phyloP scores from a whole-genome alignment of 1,140 invertebrate species.

The Thaumatotibia leucotreta region DNA sequence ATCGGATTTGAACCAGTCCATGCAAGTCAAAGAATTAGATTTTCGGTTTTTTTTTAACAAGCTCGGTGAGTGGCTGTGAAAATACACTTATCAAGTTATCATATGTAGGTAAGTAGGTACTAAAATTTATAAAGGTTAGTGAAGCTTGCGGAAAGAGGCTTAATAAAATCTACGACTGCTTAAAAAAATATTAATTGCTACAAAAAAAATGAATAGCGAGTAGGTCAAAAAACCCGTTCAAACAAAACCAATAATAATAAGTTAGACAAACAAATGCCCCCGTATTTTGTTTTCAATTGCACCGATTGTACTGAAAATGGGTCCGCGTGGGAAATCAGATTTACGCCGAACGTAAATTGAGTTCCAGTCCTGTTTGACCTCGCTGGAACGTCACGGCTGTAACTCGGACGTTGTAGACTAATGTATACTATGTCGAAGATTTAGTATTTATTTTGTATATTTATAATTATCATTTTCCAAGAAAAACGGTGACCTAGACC shows the following conservation, averaged over 20 bases:
- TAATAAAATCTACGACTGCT: too few species aligned
- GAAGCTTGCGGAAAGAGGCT: too few species aligned
- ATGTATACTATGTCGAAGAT: background rate
- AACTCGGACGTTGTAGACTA: background rate
- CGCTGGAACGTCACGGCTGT: background rate
- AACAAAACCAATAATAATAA: background rate
- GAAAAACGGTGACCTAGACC: too few species aligned
- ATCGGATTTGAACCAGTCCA: too few species aligned
- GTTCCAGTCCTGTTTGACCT: constrained; percentile 33
- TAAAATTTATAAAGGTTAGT: too few species aligned
- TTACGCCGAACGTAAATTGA: constrained; percentile 52
- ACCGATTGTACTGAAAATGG: constrained; percentile 34
- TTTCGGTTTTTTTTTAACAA: too few species aligned
- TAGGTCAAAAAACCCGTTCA: background rate
- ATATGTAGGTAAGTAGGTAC: too few species aligned
- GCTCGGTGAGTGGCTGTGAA: too few species aligned
- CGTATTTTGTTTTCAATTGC: constrained; percentile 29
- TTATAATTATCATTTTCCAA: background rate
- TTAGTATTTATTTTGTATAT: too few species aligned
- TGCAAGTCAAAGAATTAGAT: too few species aligned
- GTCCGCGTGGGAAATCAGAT: constrained; percentile 56
- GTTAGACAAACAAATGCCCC: background rate
- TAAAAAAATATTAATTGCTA: background rate
- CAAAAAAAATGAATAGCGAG: background rate
- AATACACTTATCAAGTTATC: too few species aligned